These are phyloP conservation scores for Protodeltote pygarga DNA, from an alignment of 2,888 invertebrate genomes.

Conservation along the genomic window DNA sequence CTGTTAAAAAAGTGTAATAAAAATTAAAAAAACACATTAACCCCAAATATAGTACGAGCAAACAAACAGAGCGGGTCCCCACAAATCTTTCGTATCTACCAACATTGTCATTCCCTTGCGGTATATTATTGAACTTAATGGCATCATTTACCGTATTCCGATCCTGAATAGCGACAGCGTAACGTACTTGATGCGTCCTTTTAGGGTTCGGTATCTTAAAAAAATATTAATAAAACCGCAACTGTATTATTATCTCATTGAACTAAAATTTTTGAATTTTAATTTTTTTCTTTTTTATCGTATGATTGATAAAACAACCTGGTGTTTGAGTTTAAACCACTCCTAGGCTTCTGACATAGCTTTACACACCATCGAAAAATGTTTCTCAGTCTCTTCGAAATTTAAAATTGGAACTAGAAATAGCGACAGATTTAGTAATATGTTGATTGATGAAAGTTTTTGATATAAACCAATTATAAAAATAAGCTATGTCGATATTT, in stretches of 20 bases:
- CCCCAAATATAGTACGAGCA: slow-evolving; percentile 8
- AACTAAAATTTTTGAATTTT: no score
- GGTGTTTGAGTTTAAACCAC: no score
- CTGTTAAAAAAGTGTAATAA: background rate
- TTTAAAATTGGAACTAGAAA: no score
- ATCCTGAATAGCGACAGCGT: slow-evolving; percentile 66
- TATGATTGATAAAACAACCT: no score
- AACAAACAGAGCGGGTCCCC: slow-evolving; percentile 42
- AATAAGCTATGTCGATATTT: no score
- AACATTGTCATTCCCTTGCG: slow-evolving; percentile 69
- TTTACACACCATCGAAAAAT: no score
- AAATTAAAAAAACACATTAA: slow-evolving; percentile 10
- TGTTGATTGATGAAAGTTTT: no score
- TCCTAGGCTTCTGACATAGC: no score
- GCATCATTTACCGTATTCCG: slow-evolving; percentile 79
- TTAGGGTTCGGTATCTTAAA: slow-evolving; percentile 50
- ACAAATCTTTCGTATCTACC: slow-evolving; percentile 57
- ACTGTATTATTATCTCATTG: no score
- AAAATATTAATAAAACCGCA: slow-evolving; percentile 8
- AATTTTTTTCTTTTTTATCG: background rate
- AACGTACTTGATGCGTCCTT: slow-evolving; percentile 58
- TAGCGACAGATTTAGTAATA: no score
- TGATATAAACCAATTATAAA: no score
- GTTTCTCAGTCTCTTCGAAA: no score
- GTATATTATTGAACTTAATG: slow-evolving; percentile 80